These are phyloP conservation scores for Perizoma affinitatum DNA, from an alignment of 2,888 invertebrate species.

Conservation along the genomic window DNA sequence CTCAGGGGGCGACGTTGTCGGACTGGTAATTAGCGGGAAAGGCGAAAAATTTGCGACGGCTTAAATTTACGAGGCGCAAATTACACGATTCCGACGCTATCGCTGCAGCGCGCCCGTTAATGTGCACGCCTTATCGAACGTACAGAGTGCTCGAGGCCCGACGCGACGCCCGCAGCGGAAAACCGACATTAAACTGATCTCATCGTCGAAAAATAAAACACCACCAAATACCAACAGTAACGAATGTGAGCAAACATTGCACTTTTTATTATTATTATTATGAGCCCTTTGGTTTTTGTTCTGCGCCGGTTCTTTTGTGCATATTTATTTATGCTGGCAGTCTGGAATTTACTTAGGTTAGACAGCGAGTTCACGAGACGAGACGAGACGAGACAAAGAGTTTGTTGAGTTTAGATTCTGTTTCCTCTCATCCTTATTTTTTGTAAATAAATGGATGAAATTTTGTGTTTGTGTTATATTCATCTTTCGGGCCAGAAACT, in stretches of 20 bases:
- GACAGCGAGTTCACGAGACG: constrained; percentile 13
- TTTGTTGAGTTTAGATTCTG: constrained; percentile 11
- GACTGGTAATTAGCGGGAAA: constrained; percentile 82
- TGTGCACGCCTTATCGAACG: constrained; percentile 81
- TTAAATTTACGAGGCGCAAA: constrained; percentile 84
- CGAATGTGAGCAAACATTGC: constrained; percentile 39
- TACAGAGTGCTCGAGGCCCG: constrained; percentile 45
- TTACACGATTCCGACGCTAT: constrained; percentile 81
- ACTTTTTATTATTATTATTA: constrained; percentile 21
- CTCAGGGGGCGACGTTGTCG: constrained; percentile 72
- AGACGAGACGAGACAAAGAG: constrained; percentile 11
- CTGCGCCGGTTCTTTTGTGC: constrained; percentile 20
- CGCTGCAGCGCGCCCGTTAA: constrained; percentile 76
- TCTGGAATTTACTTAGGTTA: constrained; percentile 29
- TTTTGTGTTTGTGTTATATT: too few species aligned
- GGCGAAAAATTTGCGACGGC: constrained; percentile 83
- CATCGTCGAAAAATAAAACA: constrained; percentile 59
- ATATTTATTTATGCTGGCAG: constrained; percentile 22
- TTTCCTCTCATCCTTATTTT: constrained; percentile 3
- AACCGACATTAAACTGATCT: constrained; percentile 63
- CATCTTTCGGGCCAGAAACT: too few species aligned
- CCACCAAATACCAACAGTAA: constrained; percentile 44
- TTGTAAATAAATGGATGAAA: too few species aligned
- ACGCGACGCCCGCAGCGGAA: constrained; percentile 43
- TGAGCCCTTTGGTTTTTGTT: constrained; percentile 20